These are phyloP conservation scores for Leptodactylus fallax DNA, from an alignment of 2,797 vertebrate genomes.

Conservation along the genomic window DNA sequence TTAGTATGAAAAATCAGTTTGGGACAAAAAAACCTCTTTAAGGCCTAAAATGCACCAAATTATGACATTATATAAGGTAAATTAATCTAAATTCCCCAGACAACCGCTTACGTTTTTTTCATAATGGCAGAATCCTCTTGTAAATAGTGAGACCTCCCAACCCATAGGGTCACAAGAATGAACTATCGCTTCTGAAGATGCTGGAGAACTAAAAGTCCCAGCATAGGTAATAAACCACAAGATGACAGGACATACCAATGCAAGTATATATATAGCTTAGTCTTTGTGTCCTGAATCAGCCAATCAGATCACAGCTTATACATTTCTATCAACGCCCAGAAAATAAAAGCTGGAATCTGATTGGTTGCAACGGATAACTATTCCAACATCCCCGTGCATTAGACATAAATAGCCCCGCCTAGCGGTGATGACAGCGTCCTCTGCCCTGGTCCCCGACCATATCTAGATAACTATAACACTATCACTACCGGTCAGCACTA, in stretches of 20 bases:
- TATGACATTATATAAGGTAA: too few species aligned
- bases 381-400: background rate
- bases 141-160: too few species aligned
- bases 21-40: too few species aligned
- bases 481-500: background rate
- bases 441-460: background rate
- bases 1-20: too few species aligned
- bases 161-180: too few species aligned
- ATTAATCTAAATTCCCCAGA: too few species aligned
- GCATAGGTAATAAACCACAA: background rate
- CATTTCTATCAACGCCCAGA: too few species aligned
- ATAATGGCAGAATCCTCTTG: too few species aligned
- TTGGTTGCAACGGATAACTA: background rate
- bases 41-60: too few species aligned
- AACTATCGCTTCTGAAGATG: background rate
- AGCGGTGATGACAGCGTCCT: background rate
- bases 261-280: too few species aligned
- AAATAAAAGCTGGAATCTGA: background rate
- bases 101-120: too few species aligned
- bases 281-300: background rate
- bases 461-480: background rate
- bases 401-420: background rate
- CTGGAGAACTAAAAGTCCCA: background rate
- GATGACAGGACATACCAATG: background rate
- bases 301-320: background rate